Evolutionary conservation across 2,888 invertebrate genomes (phyloP).

Genomic region (Timema podura): DNA sequence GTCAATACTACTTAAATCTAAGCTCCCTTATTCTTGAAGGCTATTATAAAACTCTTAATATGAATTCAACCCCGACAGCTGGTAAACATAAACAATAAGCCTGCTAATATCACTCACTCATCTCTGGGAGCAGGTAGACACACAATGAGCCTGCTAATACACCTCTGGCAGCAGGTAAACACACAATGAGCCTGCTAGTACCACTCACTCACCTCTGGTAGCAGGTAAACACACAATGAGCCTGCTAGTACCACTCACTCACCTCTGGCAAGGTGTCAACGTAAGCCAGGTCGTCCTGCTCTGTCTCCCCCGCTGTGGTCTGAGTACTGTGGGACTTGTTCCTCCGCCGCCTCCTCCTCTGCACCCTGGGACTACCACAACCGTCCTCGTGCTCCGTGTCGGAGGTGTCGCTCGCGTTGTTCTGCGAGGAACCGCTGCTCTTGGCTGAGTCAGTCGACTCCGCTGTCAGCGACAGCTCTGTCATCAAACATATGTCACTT

Average conservation of each 20-base stretch:
- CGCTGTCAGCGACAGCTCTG: constrained; percentile 29
- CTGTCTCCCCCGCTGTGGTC: constrained; percentile 46
- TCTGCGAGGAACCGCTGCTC: constrained; percentile 40
- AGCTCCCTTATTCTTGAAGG: no score
- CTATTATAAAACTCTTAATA: no score
- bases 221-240: background rate
- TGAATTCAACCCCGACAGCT: no score
- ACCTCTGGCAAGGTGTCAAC: constrained; percentile 85
- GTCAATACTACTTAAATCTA: no score
- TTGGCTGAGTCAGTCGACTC: constrained; percentile 48
- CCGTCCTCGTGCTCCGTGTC: constrained; percentile 66
- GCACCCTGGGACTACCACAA: constrained; percentile 78
- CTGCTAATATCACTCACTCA: background rate
- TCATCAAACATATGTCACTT: no score
- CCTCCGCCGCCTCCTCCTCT: constrained; percentile 55
- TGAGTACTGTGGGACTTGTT: constrained; percentile 48
- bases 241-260: constrained; percentile 25
- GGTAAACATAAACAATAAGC: background rate
- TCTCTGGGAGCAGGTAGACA: constrained; percentile 2
- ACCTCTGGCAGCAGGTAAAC: background rate
- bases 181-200: background rate
- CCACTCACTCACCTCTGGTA: background rate
- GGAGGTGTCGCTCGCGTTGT: constrained; percentile 57
- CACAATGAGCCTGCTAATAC: background rate
- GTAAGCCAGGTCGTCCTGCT: constrained; percentile 69